These are phyloP conservation scores for Archivesica marissinica DNA, from an alignment of 1,140 invertebrate genomes.

Conservation along the genomic window DNA sequence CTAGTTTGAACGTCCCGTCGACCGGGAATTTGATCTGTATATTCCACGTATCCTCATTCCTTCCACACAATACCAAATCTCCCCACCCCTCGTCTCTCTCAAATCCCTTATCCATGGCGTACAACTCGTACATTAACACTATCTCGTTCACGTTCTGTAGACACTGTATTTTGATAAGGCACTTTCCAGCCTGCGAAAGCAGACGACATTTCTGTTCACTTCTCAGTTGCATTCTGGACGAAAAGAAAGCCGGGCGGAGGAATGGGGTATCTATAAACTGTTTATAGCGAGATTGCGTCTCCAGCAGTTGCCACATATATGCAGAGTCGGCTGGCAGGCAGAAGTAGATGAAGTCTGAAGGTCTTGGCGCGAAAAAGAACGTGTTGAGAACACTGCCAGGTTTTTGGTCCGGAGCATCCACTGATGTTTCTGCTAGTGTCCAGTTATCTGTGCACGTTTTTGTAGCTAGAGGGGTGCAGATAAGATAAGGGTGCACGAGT, in stretches of 20 bases:
- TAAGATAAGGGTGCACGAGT: conserved; percentile 64
- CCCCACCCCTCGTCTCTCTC: conserved; percentile 31
- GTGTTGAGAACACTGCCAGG: conserved; percentile 36
- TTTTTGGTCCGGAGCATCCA: not conserved
- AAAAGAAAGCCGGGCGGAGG: conserved; percentile 49
- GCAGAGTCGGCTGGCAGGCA: conserved; percentile 53
- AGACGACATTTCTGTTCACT: conserved; percentile 22
- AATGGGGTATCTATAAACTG: conserved; percentile 43
- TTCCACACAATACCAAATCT: conserved; percentile 41
- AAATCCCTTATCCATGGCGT: conserved; percentile 31
- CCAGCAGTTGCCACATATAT: conserved; percentile 54
- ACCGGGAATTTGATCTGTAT: conserved; percentile 63
- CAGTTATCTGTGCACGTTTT: conserved; percentile 24
- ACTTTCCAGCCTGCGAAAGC: conserved; percentile 34
- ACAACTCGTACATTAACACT: conserved; percentile 61
- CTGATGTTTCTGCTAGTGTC: conserved; percentile 26
- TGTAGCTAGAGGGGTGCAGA: conserved; percentile 53
- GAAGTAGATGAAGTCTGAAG: conserved; percentile 58
- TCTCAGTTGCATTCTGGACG: conserved; percentile 44
- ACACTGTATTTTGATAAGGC: conserved; percentile 53
- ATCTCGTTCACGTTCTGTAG: conserved; percentile 41
- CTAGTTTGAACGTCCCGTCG: conserved; percentile 58
- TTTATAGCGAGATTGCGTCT: not conserved
- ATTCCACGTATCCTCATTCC: conserved; percentile 53
- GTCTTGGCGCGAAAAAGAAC: conserved; percentile 63